Conservation (phyloP, 35 echinoderm and acorn worm species). For the Patiria miniata region DNA sequence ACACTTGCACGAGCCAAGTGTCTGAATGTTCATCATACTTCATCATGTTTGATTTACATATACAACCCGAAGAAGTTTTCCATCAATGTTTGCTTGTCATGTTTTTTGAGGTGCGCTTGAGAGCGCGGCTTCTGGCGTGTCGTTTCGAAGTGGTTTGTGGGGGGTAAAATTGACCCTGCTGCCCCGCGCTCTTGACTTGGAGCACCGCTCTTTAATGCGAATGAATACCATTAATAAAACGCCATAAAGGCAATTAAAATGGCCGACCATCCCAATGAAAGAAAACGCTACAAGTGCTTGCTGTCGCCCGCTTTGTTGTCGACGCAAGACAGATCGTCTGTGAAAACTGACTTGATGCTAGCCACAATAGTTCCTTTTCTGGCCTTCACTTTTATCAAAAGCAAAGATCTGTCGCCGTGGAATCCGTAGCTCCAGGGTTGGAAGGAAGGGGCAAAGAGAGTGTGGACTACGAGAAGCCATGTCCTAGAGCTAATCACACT, state of each 20-base stretch:
- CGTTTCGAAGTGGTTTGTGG: too few species aligned
- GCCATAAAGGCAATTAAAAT: slow-evolving; percentile 9
- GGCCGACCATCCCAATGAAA: neutral
- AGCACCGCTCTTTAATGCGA: neutral
- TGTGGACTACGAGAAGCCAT: neutral
- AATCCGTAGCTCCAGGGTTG: neutral
- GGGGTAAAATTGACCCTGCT: neutral
- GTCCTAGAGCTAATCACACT: slow-evolving; percentile 1
- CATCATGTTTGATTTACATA: too few species aligned
- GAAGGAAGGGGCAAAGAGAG: neutral
- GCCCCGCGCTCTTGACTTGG: neutral
- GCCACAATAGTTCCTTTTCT: neutral
- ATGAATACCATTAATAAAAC: slow-evolving; percentile 13
- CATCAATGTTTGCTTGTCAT: too few species aligned
- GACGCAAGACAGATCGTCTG: slow-evolving; percentile 1
- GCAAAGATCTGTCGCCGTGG: slow-evolving; percentile 14
- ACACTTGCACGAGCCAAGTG: too few species aligned
- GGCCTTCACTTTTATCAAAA: slow-evolving; percentile 1
- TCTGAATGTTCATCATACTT: too few species aligned
- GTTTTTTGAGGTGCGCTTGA: too few species aligned
- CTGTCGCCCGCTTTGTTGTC: slow-evolving; percentile 9
- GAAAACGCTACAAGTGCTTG: neutral
- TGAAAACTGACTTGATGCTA: slow-evolving; percentile 1
- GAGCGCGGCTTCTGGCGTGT: too few species aligned
- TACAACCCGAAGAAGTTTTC: too few species aligned